Evolutionary conservation across 2,888 invertebrate genomes (phyloP).

Genomic region (Quadriops clusia): DNA sequence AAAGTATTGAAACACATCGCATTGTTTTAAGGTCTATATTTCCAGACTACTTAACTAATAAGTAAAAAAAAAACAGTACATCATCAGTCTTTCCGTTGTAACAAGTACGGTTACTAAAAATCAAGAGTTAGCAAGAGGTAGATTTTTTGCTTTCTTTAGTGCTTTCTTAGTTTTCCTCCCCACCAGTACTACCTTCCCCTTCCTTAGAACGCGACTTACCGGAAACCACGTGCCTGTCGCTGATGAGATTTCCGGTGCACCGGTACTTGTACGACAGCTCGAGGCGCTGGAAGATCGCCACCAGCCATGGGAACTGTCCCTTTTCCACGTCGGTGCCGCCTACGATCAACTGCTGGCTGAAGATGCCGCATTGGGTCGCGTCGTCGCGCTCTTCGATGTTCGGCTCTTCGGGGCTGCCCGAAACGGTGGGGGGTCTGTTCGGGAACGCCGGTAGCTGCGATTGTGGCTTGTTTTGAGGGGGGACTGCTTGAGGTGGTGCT

Average conservation of each 20-base stretch:
- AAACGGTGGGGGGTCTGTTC: background rate
- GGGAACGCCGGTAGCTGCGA: background rate
- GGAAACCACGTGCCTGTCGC: constrained; percentile 27
- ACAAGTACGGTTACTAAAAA: too few species aligned
- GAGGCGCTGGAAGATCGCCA: constrained; percentile 22
- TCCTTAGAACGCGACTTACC: too few species aligned
- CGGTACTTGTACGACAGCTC: constrained; percentile 24
- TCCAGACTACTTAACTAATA: too few species aligned
- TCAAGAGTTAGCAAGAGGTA: too few species aligned
- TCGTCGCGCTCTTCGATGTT: constrained; percentile 13
- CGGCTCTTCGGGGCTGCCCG: background rate
- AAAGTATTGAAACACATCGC: too few species aligned
- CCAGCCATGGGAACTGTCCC: constrained; percentile 28
- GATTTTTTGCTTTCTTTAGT: too few species aligned
- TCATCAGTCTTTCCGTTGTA: too few species aligned
- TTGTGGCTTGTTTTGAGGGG: constrained; percentile 2
- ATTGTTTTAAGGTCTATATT: too few species aligned
- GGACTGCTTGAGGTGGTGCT: constrained; percentile 1
- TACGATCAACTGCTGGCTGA: constrained; percentile 22
- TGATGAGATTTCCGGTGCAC: constrained; percentile 29
- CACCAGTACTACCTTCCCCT: too few species aligned
- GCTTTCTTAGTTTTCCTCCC: too few species aligned
- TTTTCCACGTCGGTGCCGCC: constrained; percentile 21
- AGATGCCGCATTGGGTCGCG: constrained; percentile 15
- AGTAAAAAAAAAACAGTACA: too few species aligned